Conservation (phyloP, 2,113 vertebrate species). For the Symphodus melops region DNA sequence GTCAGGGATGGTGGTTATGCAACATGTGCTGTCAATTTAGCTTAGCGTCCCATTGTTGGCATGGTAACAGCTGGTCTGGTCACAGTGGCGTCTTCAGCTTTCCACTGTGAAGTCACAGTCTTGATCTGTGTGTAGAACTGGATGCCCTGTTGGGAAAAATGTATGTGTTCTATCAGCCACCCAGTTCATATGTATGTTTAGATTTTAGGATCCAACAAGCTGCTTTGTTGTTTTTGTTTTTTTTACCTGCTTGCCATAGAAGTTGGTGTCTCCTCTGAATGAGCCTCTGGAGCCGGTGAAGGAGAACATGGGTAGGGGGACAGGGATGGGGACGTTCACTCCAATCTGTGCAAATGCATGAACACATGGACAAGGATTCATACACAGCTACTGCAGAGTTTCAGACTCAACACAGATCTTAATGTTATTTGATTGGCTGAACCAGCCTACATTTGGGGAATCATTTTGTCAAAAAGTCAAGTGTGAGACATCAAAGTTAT, state of each 20-base stretch:
- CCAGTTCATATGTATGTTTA: background rate
- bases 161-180: background rate
- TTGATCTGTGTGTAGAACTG: conserved; percentile 98
- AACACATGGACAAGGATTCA: background rate
- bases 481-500: background rate
- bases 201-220: background rate
- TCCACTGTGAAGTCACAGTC: conserved; percentile 97
- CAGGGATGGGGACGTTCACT: conserved; percentile 96
- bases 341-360: conserved; percentile 86
- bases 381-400: background rate
- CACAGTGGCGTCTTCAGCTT: conserved; percentile 94
- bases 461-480: background rate
- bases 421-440: background rate
- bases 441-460: background rate
- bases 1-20: conserved; percentile 29
- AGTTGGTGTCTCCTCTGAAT: conserved; percentile 97
- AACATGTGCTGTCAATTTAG: conserved; percentile 60
- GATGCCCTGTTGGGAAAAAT: conserved; percentile 86
- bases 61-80: conserved; percentile 94
- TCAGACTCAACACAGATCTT: no score
- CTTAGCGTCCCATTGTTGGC: conserved; percentile 97
- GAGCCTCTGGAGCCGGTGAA: conserved; percentile 96
- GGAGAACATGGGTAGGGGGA: conserved; percentile 98
- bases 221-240: background rate
- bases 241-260: conserved; percentile 94